Conservation (phyloP, 2,888 invertebrate genomes). For the Cheilosia impressa region DNA sequence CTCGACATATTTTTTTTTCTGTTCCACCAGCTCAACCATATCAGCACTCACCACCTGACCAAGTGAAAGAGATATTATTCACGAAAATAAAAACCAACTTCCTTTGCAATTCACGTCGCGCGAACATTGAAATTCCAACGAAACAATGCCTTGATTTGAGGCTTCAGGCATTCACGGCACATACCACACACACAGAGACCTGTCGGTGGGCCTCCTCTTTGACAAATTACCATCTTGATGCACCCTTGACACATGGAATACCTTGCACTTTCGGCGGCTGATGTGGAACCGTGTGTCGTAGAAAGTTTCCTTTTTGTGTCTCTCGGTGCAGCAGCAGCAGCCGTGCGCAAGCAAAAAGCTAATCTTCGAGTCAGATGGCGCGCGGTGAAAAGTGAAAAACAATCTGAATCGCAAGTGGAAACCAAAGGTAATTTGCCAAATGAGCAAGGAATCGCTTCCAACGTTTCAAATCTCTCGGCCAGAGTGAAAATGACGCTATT, state of each 20-base stretch:
- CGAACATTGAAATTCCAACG: constrained; percentile 38
- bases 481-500: constrained; percentile 66
- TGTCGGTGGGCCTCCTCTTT: constrained; percentile 72
- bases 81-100: constrained; percentile 60
- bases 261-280: constrained; percentile 66
- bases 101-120: constrained; percentile 23
- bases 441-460: constrained; percentile 37
- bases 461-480: constrained; percentile 4
- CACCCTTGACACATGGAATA: constrained; percentile 75
- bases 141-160: constrained; percentile 67
- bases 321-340: background rate
- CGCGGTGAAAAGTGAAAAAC: constrained; percentile 30
- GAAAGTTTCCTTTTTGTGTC: constrained; percentile 61
- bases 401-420: constrained; percentile 38
- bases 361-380: constrained; percentile 14
- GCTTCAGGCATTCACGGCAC: constrained; percentile 61
- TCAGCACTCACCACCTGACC: constrained; percentile 59
- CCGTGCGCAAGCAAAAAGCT: constrained; percentile 22
- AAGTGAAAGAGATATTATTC: constrained; percentile 30
- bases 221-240: constrained; percentile 75
- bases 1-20: constrained; percentile 28
- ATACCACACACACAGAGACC: constrained; percentile 35
- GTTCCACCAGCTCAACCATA: constrained; percentile 30
- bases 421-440: constrained; percentile 60
- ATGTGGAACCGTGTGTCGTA: constrained; percentile 26